Evolutionary conservation across 2,797 vertebrate genomes (phyloP), one percentile per base, ranked within the genome.

Genomic region (Cheirogaleus major): DNA sequence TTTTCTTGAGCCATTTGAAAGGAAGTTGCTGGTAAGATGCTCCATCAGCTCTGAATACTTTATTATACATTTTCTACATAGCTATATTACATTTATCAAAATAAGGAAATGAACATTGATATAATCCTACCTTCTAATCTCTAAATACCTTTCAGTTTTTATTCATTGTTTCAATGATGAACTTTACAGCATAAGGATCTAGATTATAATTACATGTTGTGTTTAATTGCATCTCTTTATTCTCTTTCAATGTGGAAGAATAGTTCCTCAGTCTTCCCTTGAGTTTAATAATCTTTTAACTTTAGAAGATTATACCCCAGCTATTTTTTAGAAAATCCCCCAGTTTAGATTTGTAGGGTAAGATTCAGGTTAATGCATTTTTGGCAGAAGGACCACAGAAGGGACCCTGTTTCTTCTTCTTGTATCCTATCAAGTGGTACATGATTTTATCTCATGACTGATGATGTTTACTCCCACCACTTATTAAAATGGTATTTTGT

Each of bases 1-100:
- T 95, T 96, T 89, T 83, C 48, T 9, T 69, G 5, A 80, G n/a
- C 52, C n/a, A 63, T 35, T 80, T 83, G 70, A 63, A 83, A 89
- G 69, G 9, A 82, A 35, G 13, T 80, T 75, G 25, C 27, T 86
- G 50, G 35, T 59, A 38, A 3, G 45, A 13, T 63, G 20, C 4
- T 69, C 43, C 1, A 75, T 79, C 10, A 3, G 25, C 30, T 88
- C 30, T 85, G 61, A 85, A 25, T 89, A 55, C 27, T 55, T 92
- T n/a, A 79, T 95, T 95, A 12, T 67, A 4, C 79, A 7, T 82
- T 87, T 95, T 75, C 14, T 70, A 9, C 4, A 15, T 59, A 52
- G 52, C 20, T n/a, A 73, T 35, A 80, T 30, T 61, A 45, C 9
- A 25, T 83, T 76, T 4, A 55, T 55, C 52, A 55, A 55, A 55